Conservation (phyloP, 2,113 vertebrate species). For the Acanthochromis polyacanthus region DNA sequence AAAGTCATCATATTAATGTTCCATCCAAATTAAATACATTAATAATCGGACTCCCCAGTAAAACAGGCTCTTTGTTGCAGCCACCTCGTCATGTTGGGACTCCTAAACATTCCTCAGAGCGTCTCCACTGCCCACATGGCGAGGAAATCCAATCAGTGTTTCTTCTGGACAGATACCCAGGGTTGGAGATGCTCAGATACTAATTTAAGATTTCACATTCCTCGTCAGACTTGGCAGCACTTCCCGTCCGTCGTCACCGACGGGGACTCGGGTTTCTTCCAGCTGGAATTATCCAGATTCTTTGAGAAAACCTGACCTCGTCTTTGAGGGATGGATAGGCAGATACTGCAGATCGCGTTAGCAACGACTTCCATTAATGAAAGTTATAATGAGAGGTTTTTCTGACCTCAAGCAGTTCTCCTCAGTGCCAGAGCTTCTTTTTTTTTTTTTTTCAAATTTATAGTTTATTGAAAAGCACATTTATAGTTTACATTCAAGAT, state of each 20-base stretch:
- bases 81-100: not conserved
- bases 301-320: constrained; percentile 32
- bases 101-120: not conserved
- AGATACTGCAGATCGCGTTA: constrained; percentile 5
- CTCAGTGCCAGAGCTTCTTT: too few species aligned
- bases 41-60: too few species aligned
- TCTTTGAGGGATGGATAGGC: not conserved
- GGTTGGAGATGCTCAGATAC: constrained; percentile 5
- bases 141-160: constrained; percentile 21
- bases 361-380: too few species aligned
- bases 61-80: not conserved
- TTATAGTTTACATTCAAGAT: too few species aligned
- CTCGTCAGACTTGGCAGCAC: not conserved
- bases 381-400: not conserved
- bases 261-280: constrained; percentile 40
- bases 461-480: too few species aligned
- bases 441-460: too few species aligned
- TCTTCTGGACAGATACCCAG: not conserved
- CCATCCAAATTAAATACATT: not conserved
- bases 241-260: not conserved
- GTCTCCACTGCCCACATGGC: not conserved
- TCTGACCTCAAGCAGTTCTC: too few species aligned
- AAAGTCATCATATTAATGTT: not conserved
- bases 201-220: constrained; percentile 47
- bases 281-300: constrained; percentile 14